Conservation (phyloP, 1,140 invertebrate species). For the Nebria ingens region DNA sequence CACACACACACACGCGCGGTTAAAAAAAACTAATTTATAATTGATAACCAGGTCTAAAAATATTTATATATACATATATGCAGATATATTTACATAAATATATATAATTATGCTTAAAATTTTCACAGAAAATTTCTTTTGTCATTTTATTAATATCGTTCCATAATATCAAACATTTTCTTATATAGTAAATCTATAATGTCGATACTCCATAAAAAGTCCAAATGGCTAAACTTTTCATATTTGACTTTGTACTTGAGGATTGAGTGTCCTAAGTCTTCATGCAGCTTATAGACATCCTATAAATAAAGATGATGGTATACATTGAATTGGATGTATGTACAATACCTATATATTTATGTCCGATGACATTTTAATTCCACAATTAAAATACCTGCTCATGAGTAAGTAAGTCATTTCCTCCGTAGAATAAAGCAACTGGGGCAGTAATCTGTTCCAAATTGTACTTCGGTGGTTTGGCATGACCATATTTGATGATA, state of each 20-base stretch:
- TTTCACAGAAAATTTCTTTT: too few species aligned
- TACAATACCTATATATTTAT: neutral
- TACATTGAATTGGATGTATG: neutral
- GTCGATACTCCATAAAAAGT: constrained; percentile 54
- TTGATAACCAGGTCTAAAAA: too few species aligned
- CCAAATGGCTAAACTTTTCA: constrained; percentile 51
- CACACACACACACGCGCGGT: too few species aligned
- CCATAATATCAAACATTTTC: constrained; percentile 43
- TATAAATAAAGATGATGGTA: neutral
- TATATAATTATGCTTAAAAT: too few species aligned
- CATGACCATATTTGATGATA: constrained; percentile 39
- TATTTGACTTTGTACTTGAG: constrained; percentile 45
- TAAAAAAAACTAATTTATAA: too few species aligned
- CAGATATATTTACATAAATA: too few species aligned
- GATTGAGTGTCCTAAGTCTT: constrained; percentile 39
- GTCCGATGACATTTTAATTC: neutral
- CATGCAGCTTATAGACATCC: neutral
- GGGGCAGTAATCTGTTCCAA: constrained; percentile 49
- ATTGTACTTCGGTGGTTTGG: constrained; percentile 44
- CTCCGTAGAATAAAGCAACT: constrained; percentile 53
- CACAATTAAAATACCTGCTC: constrained; percentile 14
- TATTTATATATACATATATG: too few species aligned
- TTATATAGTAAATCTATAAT: constrained; percentile 46
- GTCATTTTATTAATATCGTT: constrained; percentile 28
- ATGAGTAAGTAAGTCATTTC: constrained; percentile 53